phyloP scores from a whole-genome alignment of 2,888 invertebrate genomes.

The Xylophagus ater region DNA sequence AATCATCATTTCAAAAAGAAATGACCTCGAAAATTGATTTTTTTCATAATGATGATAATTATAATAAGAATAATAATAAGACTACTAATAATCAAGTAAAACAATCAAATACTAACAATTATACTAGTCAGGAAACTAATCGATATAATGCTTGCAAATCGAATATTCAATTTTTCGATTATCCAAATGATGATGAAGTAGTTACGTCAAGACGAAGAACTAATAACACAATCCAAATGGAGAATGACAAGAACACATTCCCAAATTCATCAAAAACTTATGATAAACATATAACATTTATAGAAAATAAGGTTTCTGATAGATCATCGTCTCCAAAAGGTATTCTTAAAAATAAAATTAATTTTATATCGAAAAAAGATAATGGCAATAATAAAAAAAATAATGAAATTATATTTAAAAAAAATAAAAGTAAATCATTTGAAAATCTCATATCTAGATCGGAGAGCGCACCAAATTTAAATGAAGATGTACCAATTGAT shows the following conservation, averaged over 20 bases:
- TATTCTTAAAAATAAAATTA: no score
- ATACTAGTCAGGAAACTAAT: constrained; percentile 22
- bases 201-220: constrained; percentile 6
- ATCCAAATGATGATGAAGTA: constrained; percentile 22
- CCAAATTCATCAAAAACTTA: constrained; percentile 10
- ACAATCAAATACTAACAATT: constrained; percentile 22
- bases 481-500: no score
- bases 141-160: constrained; percentile 32
- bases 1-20: constrained; percentile 33
- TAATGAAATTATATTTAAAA: no score
- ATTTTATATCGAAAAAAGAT: no score
- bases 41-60: constrained; percentile 27
- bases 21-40: constrained; percentile 37
- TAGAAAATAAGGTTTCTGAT: constrained; percentile 11
- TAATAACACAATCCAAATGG: constrained; percentile 21
- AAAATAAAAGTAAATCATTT: no score
- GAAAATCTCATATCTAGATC: no score
- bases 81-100: no score
- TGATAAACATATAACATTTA: constrained; percentile 15
- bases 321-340: no score
- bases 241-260: constrained; percentile 19
- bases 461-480: no score
- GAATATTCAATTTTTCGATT: constrained; percentile 36
- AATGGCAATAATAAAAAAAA: no score
- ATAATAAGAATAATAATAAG: constrained; percentile 7